Conservation (phyloP, 2,888 invertebrate genomes). For the Troides aeacus region DNA sequence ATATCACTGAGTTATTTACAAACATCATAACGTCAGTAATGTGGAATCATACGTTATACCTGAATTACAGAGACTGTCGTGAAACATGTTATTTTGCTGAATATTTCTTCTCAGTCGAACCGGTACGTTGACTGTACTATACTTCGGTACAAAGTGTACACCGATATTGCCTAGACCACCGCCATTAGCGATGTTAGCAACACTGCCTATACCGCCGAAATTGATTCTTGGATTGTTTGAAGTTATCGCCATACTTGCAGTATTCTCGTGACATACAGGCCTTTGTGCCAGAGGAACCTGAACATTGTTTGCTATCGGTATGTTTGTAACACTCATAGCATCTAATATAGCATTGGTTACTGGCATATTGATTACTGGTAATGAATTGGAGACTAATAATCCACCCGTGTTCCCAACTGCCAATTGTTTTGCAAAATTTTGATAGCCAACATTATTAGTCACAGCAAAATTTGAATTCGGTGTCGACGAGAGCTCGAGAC, state of each 20-base stretch:
- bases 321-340: conserved; percentile 16
- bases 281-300: neutral
- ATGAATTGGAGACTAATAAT: conserved; percentile 3
- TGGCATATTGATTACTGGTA: conserved; percentile 1
- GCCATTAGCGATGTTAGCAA: conserved; percentile 13
- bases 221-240: conserved; percentile 6
- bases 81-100: conserved; percentile 11
- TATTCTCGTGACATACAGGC: conserved; percentile 1
- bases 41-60: conserved; percentile 19
- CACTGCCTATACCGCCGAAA: conserved; percentile 5
- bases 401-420: conserved; percentile 22
- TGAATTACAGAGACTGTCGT: conserved; percentile 14
- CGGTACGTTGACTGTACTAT: conserved; percentile 12
- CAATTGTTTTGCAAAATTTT: conserved; percentile 28
- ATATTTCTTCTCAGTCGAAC: conserved; percentile 24
- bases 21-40: conserved; percentile 5
- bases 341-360: conserved; percentile 20
- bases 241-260: neutral
- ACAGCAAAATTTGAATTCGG: conserved; percentile 31
- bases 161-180: conserved; percentile 13
- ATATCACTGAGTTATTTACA: neutral
- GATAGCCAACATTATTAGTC: conserved; percentile 7
- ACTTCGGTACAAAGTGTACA: conserved; percentile 14
- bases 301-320: conserved; percentile 24
- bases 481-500: conserved; percentile 32